A percentile compares a stretch with the other conserved stretches of the same genome.
phyloP scores from a whole-genome alignment of 2,797 vertebrate genomes.

The Anolis apletophallus region DNA sequence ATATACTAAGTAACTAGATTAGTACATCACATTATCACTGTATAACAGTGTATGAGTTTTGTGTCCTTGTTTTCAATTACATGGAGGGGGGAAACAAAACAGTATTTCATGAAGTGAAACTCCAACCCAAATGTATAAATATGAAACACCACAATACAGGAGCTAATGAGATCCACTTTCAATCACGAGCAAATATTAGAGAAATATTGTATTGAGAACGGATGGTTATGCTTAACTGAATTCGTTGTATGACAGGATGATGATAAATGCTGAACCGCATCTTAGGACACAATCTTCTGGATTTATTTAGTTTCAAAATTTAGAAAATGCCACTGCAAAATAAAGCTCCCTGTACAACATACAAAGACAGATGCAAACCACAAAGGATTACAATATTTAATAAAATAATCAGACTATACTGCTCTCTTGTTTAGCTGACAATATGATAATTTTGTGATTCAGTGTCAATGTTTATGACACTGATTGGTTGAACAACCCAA shows the following conservation, averaged over 20 bases:
- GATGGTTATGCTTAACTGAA: background rate
- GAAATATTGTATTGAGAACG: slow-evolving; percentile 26
- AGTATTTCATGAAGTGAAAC: slow-evolving; percentile 58
- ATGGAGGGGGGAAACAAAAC: slow-evolving; percentile 55
- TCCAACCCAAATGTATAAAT: slow-evolving; percentile 55
- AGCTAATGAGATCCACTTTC: slow-evolving; percentile 35
- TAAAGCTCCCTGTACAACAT: background rate
- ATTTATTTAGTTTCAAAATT: slow-evolving; percentile 9
- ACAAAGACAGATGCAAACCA: background rate
- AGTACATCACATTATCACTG: slow-evolving; percentile 48
- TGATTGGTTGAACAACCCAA: background rate
- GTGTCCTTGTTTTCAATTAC: slow-evolving; percentile 74
- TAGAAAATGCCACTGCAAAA: background rate
- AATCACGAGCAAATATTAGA: slow-evolving; percentile 55
- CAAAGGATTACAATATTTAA: background rate
- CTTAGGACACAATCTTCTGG: background rate
- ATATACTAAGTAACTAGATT: slow-evolving; percentile 64
- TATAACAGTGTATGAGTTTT: slow-evolving; percentile 57
- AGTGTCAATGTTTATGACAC: background rate
- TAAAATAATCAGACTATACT: background rate
- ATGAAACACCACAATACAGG: slow-evolving; percentile 22
- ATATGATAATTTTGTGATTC: background rate
- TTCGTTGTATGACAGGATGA: background rate
- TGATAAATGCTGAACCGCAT: slow-evolving; percentile 44
- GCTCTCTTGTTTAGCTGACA: background rate